Evolutionary conservation across 2,113 vertebrate species (phyloP), one percentile per base, ranked within the genome.

Genomic region (Noturus placidus): DNA sequence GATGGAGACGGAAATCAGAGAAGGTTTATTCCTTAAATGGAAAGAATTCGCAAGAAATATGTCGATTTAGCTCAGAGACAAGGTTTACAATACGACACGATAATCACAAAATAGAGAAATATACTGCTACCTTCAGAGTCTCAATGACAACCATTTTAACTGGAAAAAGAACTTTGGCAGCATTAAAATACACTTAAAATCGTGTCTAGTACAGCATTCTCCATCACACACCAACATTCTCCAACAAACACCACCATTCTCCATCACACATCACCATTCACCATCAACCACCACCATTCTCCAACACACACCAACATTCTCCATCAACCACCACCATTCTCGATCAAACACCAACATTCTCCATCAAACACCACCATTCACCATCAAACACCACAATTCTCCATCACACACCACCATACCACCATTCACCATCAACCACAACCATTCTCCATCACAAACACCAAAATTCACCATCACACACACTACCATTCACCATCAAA

Each of bases 1-100:
- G 92, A 89, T 91, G 91, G 93, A 93, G 35, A 20, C 65, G 92
- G 87, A 70, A 85, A 89, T 87, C 90, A 90, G 93, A 92, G 92
- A 92, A 0, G 22, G 10, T 74, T 74, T 22, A 11, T 42, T 74
- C 5, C 10, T 33, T 74, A 46, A 42, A 35, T 35, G 30, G 14
- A 15, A n/a, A 30, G 4, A 4, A 30, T 30, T 14, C 13, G 15
- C 11, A 14, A 33, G 1, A 33, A 38, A 72, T 20, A 0, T 35
- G 19, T 19, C 6, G 2, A 20, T 19, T 35, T 25, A 70, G 2
- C 30, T 70, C 20, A 74, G 11, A 42, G 2, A 74, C 35, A 10
- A 72, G 6, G 33, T 9, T 20, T 22, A 72, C 19, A 42, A 74
- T 9, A 74, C 19, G 25, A 42, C 38, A 46, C 4, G 2, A 33